These are phyloP conservation scores for Chascanopsetta lugubris DNA, from an alignment of 2,113 vertebrate species.

Conservation along the genomic window DNA sequence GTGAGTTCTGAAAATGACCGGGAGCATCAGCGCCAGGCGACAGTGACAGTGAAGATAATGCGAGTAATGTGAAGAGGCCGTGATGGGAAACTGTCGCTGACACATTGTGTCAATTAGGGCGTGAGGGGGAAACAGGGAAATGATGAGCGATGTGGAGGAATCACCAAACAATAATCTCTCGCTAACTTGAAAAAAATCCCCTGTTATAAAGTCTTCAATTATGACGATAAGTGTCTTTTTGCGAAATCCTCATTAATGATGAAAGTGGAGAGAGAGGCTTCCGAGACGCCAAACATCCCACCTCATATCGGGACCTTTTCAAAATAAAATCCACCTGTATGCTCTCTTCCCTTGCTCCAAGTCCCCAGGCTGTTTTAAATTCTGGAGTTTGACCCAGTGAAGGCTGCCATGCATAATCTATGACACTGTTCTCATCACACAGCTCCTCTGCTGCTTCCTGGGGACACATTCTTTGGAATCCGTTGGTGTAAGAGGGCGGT, in stretches of 20 bases:
- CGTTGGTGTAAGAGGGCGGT: slow-evolving; percentile 46
- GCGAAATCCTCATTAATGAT: slow-evolving; percentile 46
- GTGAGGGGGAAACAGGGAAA: neutral
- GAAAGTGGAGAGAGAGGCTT: slow-evolving; percentile 44
- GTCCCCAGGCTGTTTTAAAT: slow-evolving; percentile 58
- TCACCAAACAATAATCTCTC: neutral
- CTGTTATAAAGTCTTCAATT: slow-evolving; percentile 10
- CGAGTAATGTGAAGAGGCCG: neutral
- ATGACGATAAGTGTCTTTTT: slow-evolving; percentile 33
- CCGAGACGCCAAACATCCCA: slow-evolving; percentile 31
- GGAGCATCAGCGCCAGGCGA: neutral
- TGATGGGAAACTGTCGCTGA: neutral
- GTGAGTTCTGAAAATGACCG: neutral
- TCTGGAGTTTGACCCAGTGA: slow-evolving; percentile 63
- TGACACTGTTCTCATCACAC: slow-evolving; percentile 62
- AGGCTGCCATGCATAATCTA: slow-evolving; percentile 70
- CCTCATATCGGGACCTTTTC: slow-evolving; percentile 13
- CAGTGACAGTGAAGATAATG: neutral
- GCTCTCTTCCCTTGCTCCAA: too few species aligned
- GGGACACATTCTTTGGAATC: slow-evolving; percentile 59
- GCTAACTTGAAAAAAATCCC: slow-evolving; percentile 22
- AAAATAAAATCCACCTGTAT: slow-evolving; percentile 32
- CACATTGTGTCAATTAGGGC: neutral
- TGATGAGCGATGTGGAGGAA: neutral
- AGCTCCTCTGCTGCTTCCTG: slow-evolving; percentile 51